Base-by-base conservation (phyloP, 2,888 invertebrate genomes). In the Biston stratarius region DNA sequence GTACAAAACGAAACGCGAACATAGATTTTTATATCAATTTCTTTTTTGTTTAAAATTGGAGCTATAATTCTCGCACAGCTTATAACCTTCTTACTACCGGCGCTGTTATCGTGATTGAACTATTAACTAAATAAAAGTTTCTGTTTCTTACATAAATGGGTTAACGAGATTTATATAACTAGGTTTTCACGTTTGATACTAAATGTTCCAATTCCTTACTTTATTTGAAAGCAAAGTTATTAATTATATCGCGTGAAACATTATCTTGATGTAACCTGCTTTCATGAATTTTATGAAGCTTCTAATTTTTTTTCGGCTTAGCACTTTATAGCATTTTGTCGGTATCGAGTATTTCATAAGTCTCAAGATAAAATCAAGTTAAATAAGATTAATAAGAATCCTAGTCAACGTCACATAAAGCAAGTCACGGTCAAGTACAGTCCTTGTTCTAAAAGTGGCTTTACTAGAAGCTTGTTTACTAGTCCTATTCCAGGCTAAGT, bases 141-240 rank as follows among this genome's bases (percentile, higher is more conserved):
- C 77, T 79, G 65, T 67, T 67, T 60, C 67, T 83, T 82, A 75
- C 79, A 78, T 83, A 87, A 88, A 80, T 61, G 71, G 66, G 76
- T 80, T 84, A 86, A 84, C 82, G 73, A 81, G 82, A 82, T 84
- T 86, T 83, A 83, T 79, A 78, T 83, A 84, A 85, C 79, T 73
- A 75, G 72, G 69, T 73, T 77, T 74, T 75, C 72, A 76, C 75
- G 73, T 78, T 76, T 73, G 68, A 74, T 76, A 77, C 78, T 74
- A 64, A 80, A 75, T 52, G 58, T 36, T 55, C 59, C 58, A 61
- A 53, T 64, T 68, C 64, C 58, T 48, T 60, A 15, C 24, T 65
- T 61, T 61, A 59, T 56, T 63, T 47, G 51, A 56, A 63, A 51
- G 12, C 42, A 58, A 63, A 49, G 49, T 63, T 67, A 59, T 59